Conservation (phyloP, 2,797 vertebrate genomes). For the Ptychobarbus kaznakovi region DNA sequence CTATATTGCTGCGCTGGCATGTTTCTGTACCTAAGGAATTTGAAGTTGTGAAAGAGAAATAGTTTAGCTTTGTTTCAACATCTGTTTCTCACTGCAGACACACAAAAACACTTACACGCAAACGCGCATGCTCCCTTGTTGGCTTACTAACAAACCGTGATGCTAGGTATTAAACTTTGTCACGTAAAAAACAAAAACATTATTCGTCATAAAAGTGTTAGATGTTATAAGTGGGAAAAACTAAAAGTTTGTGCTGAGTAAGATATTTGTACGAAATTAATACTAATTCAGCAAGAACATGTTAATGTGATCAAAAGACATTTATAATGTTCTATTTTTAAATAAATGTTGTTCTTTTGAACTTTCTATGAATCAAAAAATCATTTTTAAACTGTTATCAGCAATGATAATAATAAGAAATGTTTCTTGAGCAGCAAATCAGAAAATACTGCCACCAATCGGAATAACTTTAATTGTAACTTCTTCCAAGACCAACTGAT, state of each 20-base stretch:
- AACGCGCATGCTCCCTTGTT: slow-evolving; percentile 6
- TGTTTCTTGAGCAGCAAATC: background rate
- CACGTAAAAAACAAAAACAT: background rate
- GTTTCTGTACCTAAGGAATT: slow-evolving; percentile 5
- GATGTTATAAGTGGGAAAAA: background rate
- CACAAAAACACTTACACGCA: background rate
- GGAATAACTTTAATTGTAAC: too few species aligned
- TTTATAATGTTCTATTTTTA: background rate
- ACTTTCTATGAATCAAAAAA: background rate
- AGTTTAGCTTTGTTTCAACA: slow-evolving; percentile 19
- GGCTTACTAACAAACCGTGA: background rate
- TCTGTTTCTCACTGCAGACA: slow-evolving; percentile 20
- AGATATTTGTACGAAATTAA: background rate
- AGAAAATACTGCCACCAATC: background rate
- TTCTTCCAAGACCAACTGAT: background rate
- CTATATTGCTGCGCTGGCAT: slow-evolving; percentile 2
- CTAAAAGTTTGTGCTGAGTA: background rate
- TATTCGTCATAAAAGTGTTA: background rate
- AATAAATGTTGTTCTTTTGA: background rate
- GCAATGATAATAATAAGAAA: background rate
- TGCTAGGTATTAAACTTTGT: background rate
- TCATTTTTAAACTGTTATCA: background rate
- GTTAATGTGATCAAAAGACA: background rate
- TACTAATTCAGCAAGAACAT: background rate
- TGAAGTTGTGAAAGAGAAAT: slow-evolving; percentile 20